These are phyloP conservation scores for Calameuta idolon DNA, from an alignment of 2,888 invertebrate species.

Conservation along the genomic window DNA sequence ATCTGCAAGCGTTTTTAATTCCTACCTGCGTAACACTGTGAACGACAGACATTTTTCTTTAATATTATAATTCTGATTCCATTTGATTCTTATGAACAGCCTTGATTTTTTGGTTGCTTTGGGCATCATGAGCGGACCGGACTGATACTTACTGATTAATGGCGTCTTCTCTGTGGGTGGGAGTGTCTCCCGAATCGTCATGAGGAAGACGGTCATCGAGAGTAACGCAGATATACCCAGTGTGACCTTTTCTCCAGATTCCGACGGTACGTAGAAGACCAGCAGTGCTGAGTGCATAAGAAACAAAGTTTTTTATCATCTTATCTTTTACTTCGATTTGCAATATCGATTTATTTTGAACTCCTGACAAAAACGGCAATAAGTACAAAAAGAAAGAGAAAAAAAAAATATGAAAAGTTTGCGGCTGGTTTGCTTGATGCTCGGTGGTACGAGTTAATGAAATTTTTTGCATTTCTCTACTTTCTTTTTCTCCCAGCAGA, in stretches of 20 bases:
- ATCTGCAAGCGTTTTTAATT: background rate
- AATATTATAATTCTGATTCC: background rate
- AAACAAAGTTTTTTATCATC: constrained; percentile 16
- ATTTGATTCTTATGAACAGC: background rate
- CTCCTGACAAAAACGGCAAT: background rate
- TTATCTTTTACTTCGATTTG: background rate
- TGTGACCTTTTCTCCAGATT: constrained; percentile 89
- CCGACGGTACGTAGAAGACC: constrained; percentile 89
- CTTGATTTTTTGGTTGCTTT: background rate
- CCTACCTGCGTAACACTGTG: background rate
- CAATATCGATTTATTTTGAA: background rate
- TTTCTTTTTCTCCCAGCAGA: background rate
- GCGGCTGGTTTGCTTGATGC: background rate
- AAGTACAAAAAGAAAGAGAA: background rate
- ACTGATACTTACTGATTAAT: constrained; percentile 78
- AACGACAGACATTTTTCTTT: background rate
- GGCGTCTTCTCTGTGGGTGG: constrained; percentile 91
- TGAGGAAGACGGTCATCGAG: constrained; percentile 89
- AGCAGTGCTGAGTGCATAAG: constrained; percentile 74
- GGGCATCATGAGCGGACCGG: background rate
- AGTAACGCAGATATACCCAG: constrained; percentile 88
- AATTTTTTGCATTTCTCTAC: background rate
- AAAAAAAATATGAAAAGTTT: background rate
- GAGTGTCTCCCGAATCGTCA: constrained; percentile 87
- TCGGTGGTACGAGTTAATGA: background rate